phyloP scores from a whole-genome alignment of 2,113 vertebrate species.

The Cynoglossus semilaevis region DNA sequence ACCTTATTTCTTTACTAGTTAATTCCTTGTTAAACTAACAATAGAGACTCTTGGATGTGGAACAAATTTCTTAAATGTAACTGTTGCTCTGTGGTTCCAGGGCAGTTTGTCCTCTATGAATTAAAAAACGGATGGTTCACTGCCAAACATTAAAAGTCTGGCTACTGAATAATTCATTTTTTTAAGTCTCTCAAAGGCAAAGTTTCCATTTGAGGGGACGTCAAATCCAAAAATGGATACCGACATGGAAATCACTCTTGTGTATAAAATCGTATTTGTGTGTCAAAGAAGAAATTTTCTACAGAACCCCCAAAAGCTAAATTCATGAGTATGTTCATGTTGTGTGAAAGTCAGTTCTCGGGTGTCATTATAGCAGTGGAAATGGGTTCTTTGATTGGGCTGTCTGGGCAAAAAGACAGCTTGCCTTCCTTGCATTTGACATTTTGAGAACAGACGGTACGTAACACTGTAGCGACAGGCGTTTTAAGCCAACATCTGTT shows the following conservation, averaged over 20 bases:
- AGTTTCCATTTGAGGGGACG: constrained; percentile 33
- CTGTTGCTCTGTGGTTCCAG: constrained; percentile 26
- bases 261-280: constrained; percentile 43
- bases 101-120: constrained; percentile 38
- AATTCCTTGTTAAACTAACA: constrained; percentile 18
- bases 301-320: constrained; percentile 25
- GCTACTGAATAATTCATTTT: constrained; percentile 46
- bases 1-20: background rate
- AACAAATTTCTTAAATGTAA: constrained; percentile 35
- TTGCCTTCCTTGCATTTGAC: constrained; percentile 58
- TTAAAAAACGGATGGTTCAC: constrained; percentile 38
- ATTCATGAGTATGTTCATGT: constrained; percentile 30
- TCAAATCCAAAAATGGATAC: constrained; percentile 34
- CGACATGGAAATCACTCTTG: constrained; percentile 35
- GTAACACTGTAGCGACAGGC: constrained; percentile 60
- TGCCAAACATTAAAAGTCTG: constrained; percentile 21
- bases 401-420: constrained; percentile 62
- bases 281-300: constrained; percentile 30
- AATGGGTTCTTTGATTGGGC: constrained; percentile 60
- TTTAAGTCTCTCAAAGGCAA: constrained; percentile 21
- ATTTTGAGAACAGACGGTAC: constrained; percentile 68
- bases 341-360: constrained; percentile 53
- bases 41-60: constrained; percentile 20
- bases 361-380: constrained; percentile 52
- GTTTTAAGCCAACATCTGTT: constrained; percentile 70